A percentile compares a stretch with the other conserved stretches of the same genome.
Evolutionary conservation across 2,797 vertebrate species (phyloP).

Genomic region (Euthynnus affinis): DNA sequence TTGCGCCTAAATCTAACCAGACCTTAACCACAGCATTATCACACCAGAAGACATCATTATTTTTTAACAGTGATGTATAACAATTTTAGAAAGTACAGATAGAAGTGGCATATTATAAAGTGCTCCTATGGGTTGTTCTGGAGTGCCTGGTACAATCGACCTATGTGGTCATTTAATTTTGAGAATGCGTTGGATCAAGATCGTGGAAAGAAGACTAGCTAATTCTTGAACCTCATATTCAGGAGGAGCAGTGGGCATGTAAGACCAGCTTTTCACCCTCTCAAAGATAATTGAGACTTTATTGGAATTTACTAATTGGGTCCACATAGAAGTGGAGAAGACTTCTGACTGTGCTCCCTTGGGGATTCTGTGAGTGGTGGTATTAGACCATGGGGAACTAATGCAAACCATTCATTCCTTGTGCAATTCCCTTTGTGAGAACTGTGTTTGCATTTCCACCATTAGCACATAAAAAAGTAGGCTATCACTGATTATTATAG

Average conservation of each 20-base stretch:
- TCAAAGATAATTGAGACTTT: neutral
- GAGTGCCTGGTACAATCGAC: too few species aligned
- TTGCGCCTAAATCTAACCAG: too few species aligned
- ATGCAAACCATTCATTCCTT: neutral
- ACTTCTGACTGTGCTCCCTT: neutral
- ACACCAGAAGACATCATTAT: too few species aligned
- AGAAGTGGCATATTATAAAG: too few species aligned
- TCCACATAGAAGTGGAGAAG: slow-evolving; percentile 4
- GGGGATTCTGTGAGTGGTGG: neutral
- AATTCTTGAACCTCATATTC: neutral
- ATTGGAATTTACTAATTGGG: neutral
- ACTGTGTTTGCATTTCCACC: neutral
- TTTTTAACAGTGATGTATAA: too few species aligned
- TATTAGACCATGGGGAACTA: neutral
- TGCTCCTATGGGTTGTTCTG: too few species aligned
- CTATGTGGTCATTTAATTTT: too few species aligned
- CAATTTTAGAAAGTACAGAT: too few species aligned
- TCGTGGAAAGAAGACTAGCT: neutral
- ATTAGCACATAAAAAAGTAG: neutral
- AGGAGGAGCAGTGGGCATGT: neutral
- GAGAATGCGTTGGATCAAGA: neutral
- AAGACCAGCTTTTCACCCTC: neutral
- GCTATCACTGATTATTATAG: neutral
- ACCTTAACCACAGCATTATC: too few species aligned
- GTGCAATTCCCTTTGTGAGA: neutral